Percentiles rank a stretch among this genome's conserved stretches.
These are phyloP conservation scores for Girardia tigrina DNA, from an alignment of 2,888 invertebrate species.

Conservation along the genomic window DNA sequence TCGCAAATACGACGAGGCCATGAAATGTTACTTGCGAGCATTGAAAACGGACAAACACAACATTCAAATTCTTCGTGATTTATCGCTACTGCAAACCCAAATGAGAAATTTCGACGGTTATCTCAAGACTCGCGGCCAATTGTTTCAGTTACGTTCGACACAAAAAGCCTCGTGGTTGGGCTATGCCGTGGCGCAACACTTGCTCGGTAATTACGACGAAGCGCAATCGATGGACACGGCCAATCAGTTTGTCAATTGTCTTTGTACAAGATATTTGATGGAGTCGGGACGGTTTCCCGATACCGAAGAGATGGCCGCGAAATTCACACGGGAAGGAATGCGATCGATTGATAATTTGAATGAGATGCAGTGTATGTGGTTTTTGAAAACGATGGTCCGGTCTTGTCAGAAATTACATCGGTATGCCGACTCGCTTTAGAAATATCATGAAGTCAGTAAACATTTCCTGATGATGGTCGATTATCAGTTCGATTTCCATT, in stretches of 20 bases:
- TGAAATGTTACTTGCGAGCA: constrained; percentile 96
- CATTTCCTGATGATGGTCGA: background rate
- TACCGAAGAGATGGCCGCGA: constrained; percentile 89
- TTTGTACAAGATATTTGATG: constrained; percentile 94
- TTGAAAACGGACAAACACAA: constrained; percentile 97
- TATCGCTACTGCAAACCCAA: constrained; percentile 92
- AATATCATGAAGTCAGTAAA: background rate
- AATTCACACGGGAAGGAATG: constrained; percentile 65
- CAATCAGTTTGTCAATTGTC: constrained; percentile 93
- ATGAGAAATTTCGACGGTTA: constrained; percentile 97
- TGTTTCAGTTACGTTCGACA: constrained; percentile 83
- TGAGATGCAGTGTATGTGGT: constrained; percentile 99
- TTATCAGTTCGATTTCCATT: constrained; percentile 92
- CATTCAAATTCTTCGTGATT: constrained; percentile 87
- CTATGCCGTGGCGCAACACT: constrained; percentile 95
- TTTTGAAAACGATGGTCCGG: constrained; percentile 85
- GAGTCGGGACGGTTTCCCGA: constrained; percentile 76
- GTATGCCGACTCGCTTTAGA: background rate
- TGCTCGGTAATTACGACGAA: constrained; percentile 87
- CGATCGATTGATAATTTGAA: constrained; percentile 91
- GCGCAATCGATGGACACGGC: constrained; percentile 96
- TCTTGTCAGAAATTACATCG: constrained; percentile 55
- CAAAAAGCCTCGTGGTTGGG: constrained; percentile 98
- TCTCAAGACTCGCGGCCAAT: constrained; percentile 87
- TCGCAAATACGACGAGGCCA: constrained; percentile 97